Evolutionary conservation across 2,888 invertebrate species (phyloP), one percentile per base, ranked within the genome.

Genomic region (Myathropa florea): DNA sequence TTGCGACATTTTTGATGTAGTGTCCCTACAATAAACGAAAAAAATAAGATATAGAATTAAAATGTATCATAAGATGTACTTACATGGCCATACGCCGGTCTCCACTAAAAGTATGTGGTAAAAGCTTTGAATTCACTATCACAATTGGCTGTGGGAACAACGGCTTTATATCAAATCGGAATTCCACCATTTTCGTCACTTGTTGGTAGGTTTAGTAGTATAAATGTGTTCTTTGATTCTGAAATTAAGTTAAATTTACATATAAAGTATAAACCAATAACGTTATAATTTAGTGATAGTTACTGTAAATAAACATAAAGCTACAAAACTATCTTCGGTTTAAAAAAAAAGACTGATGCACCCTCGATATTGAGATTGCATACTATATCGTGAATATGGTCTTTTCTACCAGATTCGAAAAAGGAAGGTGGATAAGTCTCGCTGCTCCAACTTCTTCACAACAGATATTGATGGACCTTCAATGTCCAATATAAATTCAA

Each of bases 1-100:
- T 90, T 94, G 94, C 0, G 94, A 93, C 88, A 95, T 92, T 90
- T 94, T 94, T 64, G 93, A 93, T 88, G 94, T 94, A 86, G 94
- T 93, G 91, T 95, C 94, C 21, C 86, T 86, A 18, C n/a, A 46
- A 18, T 21, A 7, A n/a, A 9, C 10, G 67, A 46, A 36, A 6
- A 23, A 39, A 18, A 46, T 64, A 14, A 24, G 4, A 59, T 21
- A 18, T 46, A 18, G 46, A 18, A 18, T 18, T 23, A 28, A 63
- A 57, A 71, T 57, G 24, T 72, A 28, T 12, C 36, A 46, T 24
- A 64, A 61, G 64, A 75, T 24, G 9, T 79, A 92, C 93, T 92
- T 91, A 94, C 92, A 94, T 91, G 83, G 93, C 93, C 90, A 93
- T 92, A 88, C 94, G 92, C 88, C 94, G 93, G 89, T 94, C 94